Conservation (phyloP, 2,888 invertebrate species). For the Neelides folsomi region DNA sequence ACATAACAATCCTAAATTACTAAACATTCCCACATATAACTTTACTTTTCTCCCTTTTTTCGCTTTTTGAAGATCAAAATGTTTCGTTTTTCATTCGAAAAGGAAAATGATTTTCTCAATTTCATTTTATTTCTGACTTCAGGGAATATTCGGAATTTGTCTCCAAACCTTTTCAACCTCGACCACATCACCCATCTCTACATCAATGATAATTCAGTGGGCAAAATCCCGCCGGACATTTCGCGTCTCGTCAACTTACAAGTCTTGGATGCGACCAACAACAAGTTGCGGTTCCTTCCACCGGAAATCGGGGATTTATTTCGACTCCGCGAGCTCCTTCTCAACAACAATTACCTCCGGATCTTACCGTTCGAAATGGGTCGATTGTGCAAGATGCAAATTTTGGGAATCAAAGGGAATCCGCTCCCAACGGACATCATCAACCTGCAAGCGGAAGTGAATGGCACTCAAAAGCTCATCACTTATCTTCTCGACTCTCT, state of each 20-base stretch:
- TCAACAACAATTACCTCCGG: constrained; percentile 87
- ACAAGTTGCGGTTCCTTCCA: constrained; percentile 86
- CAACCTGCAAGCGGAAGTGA: constrained; percentile 78
- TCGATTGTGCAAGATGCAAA: constrained; percentile 88
- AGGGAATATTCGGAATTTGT: constrained; percentile 90
- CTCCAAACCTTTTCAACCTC: constrained; percentile 80
- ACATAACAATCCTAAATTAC: not conserved
- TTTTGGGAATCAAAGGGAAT: constrained; percentile 84
- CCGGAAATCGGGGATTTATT: constrained; percentile 93
- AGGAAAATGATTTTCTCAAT: no score
- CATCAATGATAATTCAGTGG: constrained; percentile 87
- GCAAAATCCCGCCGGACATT: constrained; percentile 82
- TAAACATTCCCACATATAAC: not conserved
- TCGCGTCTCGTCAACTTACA: constrained; percentile 68
- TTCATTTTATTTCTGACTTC: constrained; percentile 31
- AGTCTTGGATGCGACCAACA: constrained; percentile 81
- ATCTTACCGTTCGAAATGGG: constrained; percentile 93
- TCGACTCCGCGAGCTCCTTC: constrained; percentile 81
- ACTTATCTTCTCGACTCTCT: constrained; percentile 91
- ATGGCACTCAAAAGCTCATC: constrained; percentile 86
- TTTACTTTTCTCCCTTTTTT: no score
- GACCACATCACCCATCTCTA: constrained; percentile 86
- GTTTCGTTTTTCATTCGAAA: no score
- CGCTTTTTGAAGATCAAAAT: no score
- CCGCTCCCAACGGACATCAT: constrained; percentile 86